Conservation (phyloP, 2,888 invertebrate genomes). For the Lagria hirta region DNA sequence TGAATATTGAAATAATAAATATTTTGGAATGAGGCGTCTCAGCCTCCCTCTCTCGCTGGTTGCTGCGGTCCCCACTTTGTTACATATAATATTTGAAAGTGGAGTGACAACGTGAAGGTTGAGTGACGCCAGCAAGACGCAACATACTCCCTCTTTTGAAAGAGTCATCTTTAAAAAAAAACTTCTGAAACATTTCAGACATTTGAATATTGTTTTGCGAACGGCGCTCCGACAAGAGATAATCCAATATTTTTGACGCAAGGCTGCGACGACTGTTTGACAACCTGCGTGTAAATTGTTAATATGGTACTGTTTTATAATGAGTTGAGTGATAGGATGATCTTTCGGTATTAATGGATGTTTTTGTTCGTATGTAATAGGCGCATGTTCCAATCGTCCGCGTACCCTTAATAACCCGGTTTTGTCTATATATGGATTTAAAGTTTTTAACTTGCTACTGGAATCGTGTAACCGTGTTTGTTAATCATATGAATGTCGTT, state of each 20-base stretch:
- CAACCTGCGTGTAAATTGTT: constrained; percentile 17
- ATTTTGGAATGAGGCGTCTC: too few species aligned
- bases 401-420: constrained; percentile 2
- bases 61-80: too few species aligned
- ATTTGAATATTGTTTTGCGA: constrained; percentile 28
- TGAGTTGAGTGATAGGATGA: constrained; percentile 14
- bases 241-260: constrained; percentile 30
- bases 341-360: constrained; percentile 16
- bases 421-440: not conserved
- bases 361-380: constrained; percentile 16
- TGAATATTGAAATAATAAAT: too few species aligned
- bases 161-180: too few species aligned
- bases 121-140: too few species aligned
- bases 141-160: too few species aligned
- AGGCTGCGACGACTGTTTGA: constrained; percentile 8
- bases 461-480: not conserved
- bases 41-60: too few species aligned
- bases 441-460: not conserved
- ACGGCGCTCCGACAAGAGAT: constrained; percentile 31
- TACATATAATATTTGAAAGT: too few species aligned
- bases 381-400: constrained; percentile 12
- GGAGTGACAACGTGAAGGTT: too few species aligned
- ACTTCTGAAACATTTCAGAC: constrained; percentile 33
- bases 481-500: not conserved
- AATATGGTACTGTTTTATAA: constrained; percentile 12